These are phyloP conservation scores for Nesogale talazaci DNA, from an alignment of 2,113 vertebrate species.

Conservation along the genomic window DNA sequence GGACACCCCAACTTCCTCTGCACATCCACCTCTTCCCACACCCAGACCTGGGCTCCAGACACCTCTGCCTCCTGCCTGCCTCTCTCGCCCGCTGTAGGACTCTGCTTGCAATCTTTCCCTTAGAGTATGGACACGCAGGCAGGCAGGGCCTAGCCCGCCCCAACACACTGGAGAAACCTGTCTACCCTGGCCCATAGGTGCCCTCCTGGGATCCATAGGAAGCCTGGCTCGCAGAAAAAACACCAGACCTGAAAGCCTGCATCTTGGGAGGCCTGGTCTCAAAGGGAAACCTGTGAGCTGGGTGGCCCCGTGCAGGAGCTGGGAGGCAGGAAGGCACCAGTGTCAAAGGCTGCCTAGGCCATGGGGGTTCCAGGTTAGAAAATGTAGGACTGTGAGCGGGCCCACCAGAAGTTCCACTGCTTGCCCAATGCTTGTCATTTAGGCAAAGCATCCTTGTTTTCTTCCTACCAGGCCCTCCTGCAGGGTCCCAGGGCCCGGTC, in stretches of 20 bases:
- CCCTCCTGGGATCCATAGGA: background rate
- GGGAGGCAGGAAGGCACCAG: background rate
- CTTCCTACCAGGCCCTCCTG: too few species aligned
- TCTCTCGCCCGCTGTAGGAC: background rate
- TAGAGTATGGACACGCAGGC: too few species aligned
- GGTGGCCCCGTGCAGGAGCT: fast-evolving
- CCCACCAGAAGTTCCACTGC: background rate
- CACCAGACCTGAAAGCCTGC: background rate
- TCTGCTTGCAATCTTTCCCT: background rate
- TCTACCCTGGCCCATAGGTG: background rate
- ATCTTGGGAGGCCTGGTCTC: background rate
- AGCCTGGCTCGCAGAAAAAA: background rate
- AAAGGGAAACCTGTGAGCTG: background rate
- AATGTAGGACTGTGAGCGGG: background rate
- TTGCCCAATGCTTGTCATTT: background rate
- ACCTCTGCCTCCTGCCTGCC: background rate
- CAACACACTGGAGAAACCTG: background rate
- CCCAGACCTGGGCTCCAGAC: too few species aligned
- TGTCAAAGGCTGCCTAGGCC: background rate
- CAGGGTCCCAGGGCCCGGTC: background rate
- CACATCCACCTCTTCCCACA: too few species aligned
- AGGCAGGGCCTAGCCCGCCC: background rate
- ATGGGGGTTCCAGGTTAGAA: background rate
- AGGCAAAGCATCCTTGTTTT: too few species aligned
- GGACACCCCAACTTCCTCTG: background rate